These are phyloP conservation scores for Threskiornis aethiopicus DNA, from an alignment of 2,797 vertebrate genomes.

Conservation along the genomic window DNA sequence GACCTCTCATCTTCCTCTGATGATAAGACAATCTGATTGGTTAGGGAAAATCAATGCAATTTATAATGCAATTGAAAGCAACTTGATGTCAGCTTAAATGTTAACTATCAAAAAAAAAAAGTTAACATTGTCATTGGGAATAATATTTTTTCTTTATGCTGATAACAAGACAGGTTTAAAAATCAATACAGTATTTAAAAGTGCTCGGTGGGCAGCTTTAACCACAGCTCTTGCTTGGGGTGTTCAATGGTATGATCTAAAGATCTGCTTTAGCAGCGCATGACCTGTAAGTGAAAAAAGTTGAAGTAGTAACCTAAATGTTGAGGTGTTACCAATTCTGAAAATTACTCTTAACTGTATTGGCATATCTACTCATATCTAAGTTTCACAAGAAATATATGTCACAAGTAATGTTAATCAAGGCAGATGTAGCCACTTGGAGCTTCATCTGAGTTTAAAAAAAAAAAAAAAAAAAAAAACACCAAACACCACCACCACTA, in stretches of 20 bases:
- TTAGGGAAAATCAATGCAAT: not conserved
- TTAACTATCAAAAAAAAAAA: not conserved
- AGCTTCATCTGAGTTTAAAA: not conserved
- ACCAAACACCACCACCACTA: not conserved
- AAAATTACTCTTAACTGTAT: not conserved
- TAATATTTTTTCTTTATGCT: not conserved
- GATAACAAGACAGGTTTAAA: not conserved
- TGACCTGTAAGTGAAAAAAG: not conserved
- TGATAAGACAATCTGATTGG: not conserved
- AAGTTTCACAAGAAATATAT: not conserved
- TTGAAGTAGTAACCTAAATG: not conserved
- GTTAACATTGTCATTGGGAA: not conserved
- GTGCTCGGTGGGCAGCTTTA: not conserved
- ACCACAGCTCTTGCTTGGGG: not conserved
- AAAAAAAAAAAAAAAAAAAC: not conserved
- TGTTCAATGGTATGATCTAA: not conserved
- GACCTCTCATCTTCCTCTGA: not conserved
- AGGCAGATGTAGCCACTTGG: not conserved
- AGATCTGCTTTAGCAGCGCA: not conserved
- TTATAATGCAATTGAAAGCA: not conserved
- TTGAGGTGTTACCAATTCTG: not conserved
- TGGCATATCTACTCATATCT: not conserved
- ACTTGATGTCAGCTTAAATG: not conserved
- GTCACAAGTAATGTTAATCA: not conserved
- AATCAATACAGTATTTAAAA: not conserved